Base-by-base conservation (phyloP, 2,113 vertebrate genomes). In the Spea multiplicata region DNA sequence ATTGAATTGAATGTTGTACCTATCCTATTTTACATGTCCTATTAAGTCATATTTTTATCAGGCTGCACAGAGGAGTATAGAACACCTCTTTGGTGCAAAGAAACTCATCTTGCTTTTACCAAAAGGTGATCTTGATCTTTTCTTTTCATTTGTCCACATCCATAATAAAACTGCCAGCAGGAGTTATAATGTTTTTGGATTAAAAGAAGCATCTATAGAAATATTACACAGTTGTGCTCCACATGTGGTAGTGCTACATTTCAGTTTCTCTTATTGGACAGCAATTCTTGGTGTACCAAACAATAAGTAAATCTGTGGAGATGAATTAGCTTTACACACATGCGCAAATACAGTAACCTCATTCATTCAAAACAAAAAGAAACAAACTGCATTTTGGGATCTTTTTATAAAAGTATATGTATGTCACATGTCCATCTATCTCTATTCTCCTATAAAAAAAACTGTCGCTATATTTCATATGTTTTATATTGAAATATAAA, bases 191-290 rank as follows among this genome's bases (percentile, higher is more conserved):
- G 70, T 88, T 86, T 87, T 79, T 86, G 83, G 70, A 83, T 52
- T 87, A 89, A 87, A 62, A 82, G 53, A 72, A 85, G 74, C 84
- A 44, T 74, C 89, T 87, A 86, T 67, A 83, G 79, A 86, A 88
- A 86, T 86, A 85, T 74, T 83, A 80, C 57, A 88, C 77, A 84
- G 44, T 7, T 57, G 52, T 86, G 8, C 82, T 84, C 83, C 76
- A 71, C 50, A 66, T 87, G 85, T 73, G 74, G 82, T 78, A 85
- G 88, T 83, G 76, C 70, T 70, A 9, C 16, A 69, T 85, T 90
- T 86, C 82, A 82, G 64, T 84, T 83, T 83, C 53, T 47, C 83
- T 83, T 52, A 76, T 52, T 78, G 73, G 84, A 75, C 57, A 87
- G 52, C 57, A 81, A 17, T 84, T 8, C 14, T 0, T 9, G 45